Base-by-base conservation (phyloP, 1,140 invertebrate species). In the Bombus terrestris region DNA sequence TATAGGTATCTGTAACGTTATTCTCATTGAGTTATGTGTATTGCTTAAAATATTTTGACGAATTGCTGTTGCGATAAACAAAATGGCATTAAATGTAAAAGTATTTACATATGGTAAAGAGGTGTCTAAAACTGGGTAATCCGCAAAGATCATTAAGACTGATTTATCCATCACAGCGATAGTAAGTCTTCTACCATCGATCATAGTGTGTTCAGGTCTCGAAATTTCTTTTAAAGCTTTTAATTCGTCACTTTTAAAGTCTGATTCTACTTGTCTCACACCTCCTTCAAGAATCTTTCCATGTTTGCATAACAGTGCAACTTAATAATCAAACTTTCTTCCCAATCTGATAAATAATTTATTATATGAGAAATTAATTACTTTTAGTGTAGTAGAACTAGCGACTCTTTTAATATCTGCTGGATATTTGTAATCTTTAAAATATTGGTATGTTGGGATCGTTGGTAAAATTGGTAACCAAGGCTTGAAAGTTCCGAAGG, bases 361-460 rank as follows among this genome's bases (percentile, higher is more conserved):
- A 43, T 84, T 74, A 15, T 32, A 62, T 62, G 3, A 74, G 89
- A 93, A 92, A 77, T 92, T 90, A 86, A 32, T 88, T 93, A 94
- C 94, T 83, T 93, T 94, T 59, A 97, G 94, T 0, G 97, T 97
- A 32, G 97, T 97, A 39, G 95, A 97, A 91, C 97, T 97, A 57
- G 96, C 96, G 39, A 96, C 95, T 92, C 96, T 96, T 86, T 95
- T 95, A 3, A 97, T 96, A 92, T 97, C 97, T 0, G 97, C 96
- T 8, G 97, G 97, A 86, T 96, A 93, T 25, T 95, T 95, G 88
- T 94, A 96, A 22, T 94, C 86, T 22, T 69, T 89, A 12, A 93
- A 88, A 69, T 94, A 93, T n/a, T 93, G 91, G 5, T 92, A 85
- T 12, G 92, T 91, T 18, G 95, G 90, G 66, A 94, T 89, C 59